These are phyloP conservation scores for Tauraco erythrolophus DNA, from an alignment of 2,113 vertebrate species.

Conservation along the genomic window DNA sequence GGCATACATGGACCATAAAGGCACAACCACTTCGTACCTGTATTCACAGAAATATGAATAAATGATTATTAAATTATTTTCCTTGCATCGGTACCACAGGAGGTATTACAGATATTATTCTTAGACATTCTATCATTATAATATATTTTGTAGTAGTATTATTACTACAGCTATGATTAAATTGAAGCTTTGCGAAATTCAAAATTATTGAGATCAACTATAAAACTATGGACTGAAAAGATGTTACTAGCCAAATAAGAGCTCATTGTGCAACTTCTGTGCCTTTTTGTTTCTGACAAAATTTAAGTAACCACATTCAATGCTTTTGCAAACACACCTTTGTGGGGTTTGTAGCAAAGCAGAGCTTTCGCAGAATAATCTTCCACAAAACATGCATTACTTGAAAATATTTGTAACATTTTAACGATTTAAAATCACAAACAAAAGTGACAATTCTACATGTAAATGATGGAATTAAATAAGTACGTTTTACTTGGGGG, in stretches of 20 bases:
- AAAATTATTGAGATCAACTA: not conserved
- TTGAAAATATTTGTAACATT: not conserved
- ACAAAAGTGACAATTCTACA: not conserved
- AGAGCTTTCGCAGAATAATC: not conserved
- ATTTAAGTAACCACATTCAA: not conserved
- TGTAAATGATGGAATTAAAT: not conserved
- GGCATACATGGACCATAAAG: slow-evolving; percentile 98
- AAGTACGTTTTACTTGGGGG: not conserved
- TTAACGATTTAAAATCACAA: not conserved
- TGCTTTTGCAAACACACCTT: not conserved
- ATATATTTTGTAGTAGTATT: not conserved
- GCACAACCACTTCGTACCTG: slow-evolving; percentile 98
- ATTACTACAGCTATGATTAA: not conserved
- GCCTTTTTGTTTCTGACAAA: not conserved
- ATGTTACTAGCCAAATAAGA: not conserved
- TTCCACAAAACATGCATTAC: not conserved
- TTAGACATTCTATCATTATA: not conserved
- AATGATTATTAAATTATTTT: not conserved
- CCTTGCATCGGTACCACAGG: not conserved
- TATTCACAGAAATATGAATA: slow-evolving; percentile 15
- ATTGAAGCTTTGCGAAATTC: not conserved
- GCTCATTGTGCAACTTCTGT: not conserved
- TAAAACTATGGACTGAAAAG: not conserved
- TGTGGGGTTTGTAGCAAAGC: not conserved
- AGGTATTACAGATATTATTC: not conserved